phyloP scores from a whole-genome alignment of 2,888 invertebrate genomes.

The Sphecodes monilicornis region DNA sequence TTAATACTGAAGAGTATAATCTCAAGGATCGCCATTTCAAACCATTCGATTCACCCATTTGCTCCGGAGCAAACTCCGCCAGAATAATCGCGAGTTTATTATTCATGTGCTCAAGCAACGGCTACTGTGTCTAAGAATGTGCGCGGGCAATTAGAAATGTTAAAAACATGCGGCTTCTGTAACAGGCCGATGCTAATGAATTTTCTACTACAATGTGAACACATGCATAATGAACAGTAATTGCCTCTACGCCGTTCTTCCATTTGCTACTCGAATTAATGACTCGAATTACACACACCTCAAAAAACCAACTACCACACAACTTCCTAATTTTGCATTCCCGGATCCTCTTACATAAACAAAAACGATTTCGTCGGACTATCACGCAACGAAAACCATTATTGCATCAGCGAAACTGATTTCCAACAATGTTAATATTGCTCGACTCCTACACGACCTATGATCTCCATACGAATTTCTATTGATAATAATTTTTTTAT shows the following conservation, averaged over 20 bases:
- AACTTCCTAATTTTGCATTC: conserved; percentile 4
- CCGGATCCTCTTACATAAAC: not conserved
- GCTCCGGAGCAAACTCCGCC: not conserved
- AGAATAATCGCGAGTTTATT: not conserved
- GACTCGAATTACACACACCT: conserved; percentile 1
- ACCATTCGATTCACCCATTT: not conserved
- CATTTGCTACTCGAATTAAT: not conserved
- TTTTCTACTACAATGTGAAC: conserved; percentile 3
- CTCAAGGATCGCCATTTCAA: not conserved
- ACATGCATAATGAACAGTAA: conserved; percentile 2
- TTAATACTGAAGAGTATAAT: too few relatives aligned
- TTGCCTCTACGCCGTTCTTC: not conserved
- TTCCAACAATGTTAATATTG: not conserved
- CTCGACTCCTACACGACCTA: not conserved
- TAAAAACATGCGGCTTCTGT: not conserved
- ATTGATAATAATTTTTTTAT: not conserved
- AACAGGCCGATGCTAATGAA: not conserved
- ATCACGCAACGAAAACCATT: not conserved
- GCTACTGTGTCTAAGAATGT: not conserved
- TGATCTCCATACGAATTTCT: not conserved
- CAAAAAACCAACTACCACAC: not conserved
- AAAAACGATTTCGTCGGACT: not conserved
- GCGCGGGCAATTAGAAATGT: not conserved
- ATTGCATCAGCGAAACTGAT: not conserved
- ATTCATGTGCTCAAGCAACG: not conserved